Base-by-base conservation (phyloP, 2,888 invertebrate genomes). In the Lissocephala sabroskyi region DNA sequence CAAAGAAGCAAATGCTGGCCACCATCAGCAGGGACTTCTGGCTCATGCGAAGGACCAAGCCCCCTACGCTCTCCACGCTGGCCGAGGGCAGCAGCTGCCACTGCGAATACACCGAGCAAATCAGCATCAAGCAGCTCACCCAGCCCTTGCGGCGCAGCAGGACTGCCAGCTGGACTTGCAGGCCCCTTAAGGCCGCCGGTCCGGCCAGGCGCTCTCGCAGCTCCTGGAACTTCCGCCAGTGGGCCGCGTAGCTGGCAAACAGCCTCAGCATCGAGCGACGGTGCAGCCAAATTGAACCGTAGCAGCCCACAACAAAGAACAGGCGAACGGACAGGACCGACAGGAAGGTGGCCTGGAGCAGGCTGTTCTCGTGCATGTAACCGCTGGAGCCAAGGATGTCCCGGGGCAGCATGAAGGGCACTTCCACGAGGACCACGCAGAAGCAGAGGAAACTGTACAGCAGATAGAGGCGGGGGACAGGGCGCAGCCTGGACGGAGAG, bases 121-220 rank as follows among this genome's bases (percentile, higher is more conserved):
- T 9, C 14, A 35, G 10, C 2, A 35, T 10, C 6, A 2, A 13
- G 16, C 16, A 35, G 2, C 16, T 9, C 10, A 35, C 14, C 3
- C 33, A 13, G 2, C 65, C 7, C 7, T 49, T 9, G 0, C 42
- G 36, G 5, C 40, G 16, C 14, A 74, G 32, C 6, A 14, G 19
- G 0, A 2, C 11, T 9, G 59, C 48, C 33, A 74, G 23, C 3
- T 36, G n/a, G 7, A 32, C 1, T 13, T 70, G 63, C 16, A 74
- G 1, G 0, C 37, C 32, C 2, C 42, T 13, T 3, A 68, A 19
- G 1, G 37, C 23, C 3, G 7, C 1, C 7, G 10, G 10, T 10
- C 16, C 17, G 28, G 26, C 26, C 26, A 23, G 2, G 26, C 40
- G 40, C 14, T 26, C 9, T 16, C 57, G 33, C 1, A 55, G 19